A percentile compares a stretch with the other conserved stretches of the same genome.
Evolutionary conservation across 2,113 vertebrate species (phyloP).

Genomic region (Aythya baeri): DNA sequence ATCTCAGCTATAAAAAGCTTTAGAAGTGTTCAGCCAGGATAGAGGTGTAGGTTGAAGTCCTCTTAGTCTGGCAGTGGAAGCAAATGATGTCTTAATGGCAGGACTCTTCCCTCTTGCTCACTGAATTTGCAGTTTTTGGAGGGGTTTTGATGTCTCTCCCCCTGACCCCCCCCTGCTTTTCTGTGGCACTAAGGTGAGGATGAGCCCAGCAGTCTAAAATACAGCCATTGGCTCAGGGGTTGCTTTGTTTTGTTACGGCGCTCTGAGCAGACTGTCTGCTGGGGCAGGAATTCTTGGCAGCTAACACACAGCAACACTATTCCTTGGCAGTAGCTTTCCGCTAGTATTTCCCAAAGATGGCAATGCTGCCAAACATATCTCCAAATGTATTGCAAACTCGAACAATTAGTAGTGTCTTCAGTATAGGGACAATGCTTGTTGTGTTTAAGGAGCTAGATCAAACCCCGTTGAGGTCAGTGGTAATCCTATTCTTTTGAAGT

Average conservation of each 20-base stretch:
- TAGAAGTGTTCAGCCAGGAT: background rate
- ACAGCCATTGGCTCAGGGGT: background rate
- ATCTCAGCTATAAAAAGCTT: background rate
- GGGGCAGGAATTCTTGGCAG: conserved; percentile 17
- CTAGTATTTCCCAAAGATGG: conserved; percentile 55
- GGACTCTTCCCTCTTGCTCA: background rate
- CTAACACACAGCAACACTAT: background rate
- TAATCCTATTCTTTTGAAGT: accelerated
- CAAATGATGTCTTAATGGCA: background rate
- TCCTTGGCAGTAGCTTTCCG: background rate
- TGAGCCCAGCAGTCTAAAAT: background rate
- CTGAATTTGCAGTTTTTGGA: background rate
- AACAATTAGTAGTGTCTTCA: background rate
- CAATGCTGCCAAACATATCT: conserved; percentile 2
- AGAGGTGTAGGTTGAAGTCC: background rate
- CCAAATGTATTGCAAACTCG: background rate
- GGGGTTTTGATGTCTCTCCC: background rate
- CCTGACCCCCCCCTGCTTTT: background rate
- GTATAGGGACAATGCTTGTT: accelerated
- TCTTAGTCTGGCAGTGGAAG: background rate
- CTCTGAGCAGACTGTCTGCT: background rate
- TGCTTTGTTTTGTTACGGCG: background rate
- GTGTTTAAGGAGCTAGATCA: background rate
- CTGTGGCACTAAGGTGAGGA: background rate
- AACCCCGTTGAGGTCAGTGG: accelerated